phyloP scores from a whole-genome alignment of 2,797 vertebrate genomes.

The Bradypus variegatus region DNA sequence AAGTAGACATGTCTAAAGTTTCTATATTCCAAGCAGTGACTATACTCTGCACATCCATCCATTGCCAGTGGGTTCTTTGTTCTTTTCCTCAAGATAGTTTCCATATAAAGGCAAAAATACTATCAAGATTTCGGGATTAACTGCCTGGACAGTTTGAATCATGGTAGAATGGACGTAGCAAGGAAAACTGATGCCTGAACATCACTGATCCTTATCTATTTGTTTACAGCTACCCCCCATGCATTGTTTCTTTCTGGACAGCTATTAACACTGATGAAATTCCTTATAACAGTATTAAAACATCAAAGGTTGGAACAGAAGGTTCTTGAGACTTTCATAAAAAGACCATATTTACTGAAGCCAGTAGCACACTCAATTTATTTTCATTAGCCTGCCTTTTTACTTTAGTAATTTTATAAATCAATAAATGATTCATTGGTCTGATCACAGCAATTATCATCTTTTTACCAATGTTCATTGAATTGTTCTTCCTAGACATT shows the following conservation, averaged over 20 bases:
- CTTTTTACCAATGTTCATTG: constrained; percentile 41
- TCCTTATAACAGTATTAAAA: constrained; percentile 62
- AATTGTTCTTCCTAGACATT: neutral
- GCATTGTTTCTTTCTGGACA: constrained; percentile 68
- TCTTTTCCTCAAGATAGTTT: neutral
- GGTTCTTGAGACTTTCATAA: constrained; percentile 43
- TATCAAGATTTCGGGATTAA: neutral
- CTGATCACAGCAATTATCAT: constrained; percentile 22
- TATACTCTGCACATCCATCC: neutral
- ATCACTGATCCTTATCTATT: constrained; percentile 55
- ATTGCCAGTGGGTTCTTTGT: neutral
- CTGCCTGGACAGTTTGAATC: constrained; percentile 23
- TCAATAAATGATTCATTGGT: constrained; percentile 58
- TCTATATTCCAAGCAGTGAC: neutral
- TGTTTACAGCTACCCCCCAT: constrained; percentile 62
- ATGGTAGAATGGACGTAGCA: constrained; percentile 47
- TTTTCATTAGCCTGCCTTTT: constrained; percentile 56
- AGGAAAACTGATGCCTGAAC: constrained; percentile 41
- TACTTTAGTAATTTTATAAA: constrained; percentile 50
- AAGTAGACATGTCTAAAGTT: neutral
- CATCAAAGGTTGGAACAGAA: constrained; percentile 56
- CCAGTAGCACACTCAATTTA: constrained; percentile 53
- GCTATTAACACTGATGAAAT: constrained; percentile 66
- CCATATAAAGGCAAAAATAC: neutral
- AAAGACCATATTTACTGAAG: constrained; percentile 57